Base-by-base conservation (phyloP, 1,140 invertebrate species). In the Caenorhabditis briggsae region DNA sequence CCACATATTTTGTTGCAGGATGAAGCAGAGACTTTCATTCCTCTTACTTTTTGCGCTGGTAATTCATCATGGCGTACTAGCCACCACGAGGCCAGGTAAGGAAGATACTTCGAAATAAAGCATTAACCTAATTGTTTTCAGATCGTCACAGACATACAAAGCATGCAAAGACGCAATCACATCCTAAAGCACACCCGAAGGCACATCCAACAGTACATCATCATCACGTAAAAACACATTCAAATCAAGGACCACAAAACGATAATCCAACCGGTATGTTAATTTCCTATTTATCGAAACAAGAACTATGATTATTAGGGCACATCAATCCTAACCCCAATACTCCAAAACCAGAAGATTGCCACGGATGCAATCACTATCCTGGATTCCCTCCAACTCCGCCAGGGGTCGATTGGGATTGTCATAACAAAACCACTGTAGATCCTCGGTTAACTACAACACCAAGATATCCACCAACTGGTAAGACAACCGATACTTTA, bases 21-120 rank as follows among this genome's bases (percentile, higher is more conserved):
- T 70, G 64, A 70, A 70, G 20, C 16, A 43, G 14, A 16, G 5
- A 43, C 8, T 25, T 46, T 43, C 33, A 43, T 43, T 70, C 64
- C 64, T 70, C 64, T 46, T 70, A 70, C 64, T 70, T 70, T 70
- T 70, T 70, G 64, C 64, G 64, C 41, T 70, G 64, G 64, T 70
- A 70, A 70, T 70, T 70, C 64, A 70, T 70, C 64, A 70, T 43
- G 64, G 18, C 18, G 64, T 70, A 7, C 20, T 70, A 46, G 64
- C 64, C 41, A 70, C 41, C 12, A 70, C 41, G 5, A 33, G 64
- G 64, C 64, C 64, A 70, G 64, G 64, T 70, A 33, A 9, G 6
- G 9, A 8, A 64, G n/a, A 20, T n/a, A 5, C 8, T 20, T 59
- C 14, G 2, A 5, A n/a, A 20, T 53, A 8, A 2, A 14, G 12